Conservation (phyloP, 64 coral and sea anemone genomes). For the Dendronephthya gigantea region DNA sequence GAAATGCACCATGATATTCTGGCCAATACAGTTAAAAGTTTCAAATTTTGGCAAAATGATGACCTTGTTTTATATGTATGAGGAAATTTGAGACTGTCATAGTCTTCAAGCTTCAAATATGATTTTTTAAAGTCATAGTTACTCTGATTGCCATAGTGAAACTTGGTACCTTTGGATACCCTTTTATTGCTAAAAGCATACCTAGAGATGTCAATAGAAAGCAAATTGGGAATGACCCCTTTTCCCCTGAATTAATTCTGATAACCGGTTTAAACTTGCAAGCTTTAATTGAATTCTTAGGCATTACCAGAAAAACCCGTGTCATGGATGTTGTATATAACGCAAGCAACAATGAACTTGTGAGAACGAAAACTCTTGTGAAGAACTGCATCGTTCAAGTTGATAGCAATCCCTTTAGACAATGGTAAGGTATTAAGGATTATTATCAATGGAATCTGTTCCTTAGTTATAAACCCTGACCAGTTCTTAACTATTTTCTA, state of each 20-base stretch:
- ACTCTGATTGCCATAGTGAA: constrained; percentile 71
- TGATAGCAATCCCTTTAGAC: constrained; percentile 86
- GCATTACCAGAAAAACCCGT: constrained; percentile 83
- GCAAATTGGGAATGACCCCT: no score
- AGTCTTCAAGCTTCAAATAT: constrained; percentile 48
- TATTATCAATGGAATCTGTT: not conserved
- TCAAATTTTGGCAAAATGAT: not conserved
- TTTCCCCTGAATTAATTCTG: no score
- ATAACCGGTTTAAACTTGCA: no score
- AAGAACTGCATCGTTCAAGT: constrained; percentile 94
- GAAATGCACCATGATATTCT: no score
- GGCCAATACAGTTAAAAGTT: no score
- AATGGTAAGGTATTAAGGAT: constrained; percentile 54
- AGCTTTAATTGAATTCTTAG: constrained; percentile 8
- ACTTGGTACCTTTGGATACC: not conserved
- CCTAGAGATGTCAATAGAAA: no score
- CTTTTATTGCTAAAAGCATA: not conserved
- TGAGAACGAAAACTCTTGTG: constrained; percentile 90
- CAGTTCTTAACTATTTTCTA: not conserved
- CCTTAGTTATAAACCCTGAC: not conserved
- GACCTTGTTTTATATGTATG: not conserved
- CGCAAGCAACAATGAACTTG: constrained; percentile 94
- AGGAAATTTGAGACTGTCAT: constrained; percentile 60
- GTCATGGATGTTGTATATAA: constrained; percentile 99
- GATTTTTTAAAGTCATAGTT: constrained; percentile 93